Percentiles rank a stretch among this genome's conserved stretches.
Evolutionary conservation across 2,888 invertebrate species (phyloP).

Genomic region (Ochropleura plecta): DNA sequence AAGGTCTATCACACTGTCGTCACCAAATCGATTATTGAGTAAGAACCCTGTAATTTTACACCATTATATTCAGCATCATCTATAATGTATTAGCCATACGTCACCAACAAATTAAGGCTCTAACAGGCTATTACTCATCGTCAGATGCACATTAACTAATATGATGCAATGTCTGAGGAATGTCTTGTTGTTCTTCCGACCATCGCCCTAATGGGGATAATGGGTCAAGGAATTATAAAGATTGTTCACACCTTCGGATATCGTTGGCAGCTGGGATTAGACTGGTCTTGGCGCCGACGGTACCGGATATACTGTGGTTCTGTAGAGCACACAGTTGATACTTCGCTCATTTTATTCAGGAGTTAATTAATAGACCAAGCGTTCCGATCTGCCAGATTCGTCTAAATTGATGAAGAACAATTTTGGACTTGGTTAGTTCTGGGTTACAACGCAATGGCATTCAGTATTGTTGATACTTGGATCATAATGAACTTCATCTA

Average conservation of each 20-base stretch:
- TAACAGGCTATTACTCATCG: conserved; percentile 43
- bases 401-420: neutral
- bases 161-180: conserved; percentile 64
- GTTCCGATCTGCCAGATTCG: neutral
- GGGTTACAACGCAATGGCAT: neutral
- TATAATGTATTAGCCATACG: conserved; percentile 57
- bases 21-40: conserved; percentile 30
- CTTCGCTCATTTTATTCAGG: neutral
- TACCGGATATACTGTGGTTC: conserved; percentile 14
- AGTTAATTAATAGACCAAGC: neutral
- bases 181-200: conserved; percentile 50
- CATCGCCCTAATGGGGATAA: conserved; percentile 44
- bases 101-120: conserved; percentile 58
- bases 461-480: neutral
- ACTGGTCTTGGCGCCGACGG: conserved; percentile 7
- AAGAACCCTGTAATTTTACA: conserved; percentile 42
- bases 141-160: conserved; percentile 48
- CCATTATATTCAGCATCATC: conserved; percentile 21
- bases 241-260: conserved; percentile 52
- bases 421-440: neutral
- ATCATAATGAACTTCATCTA: conserved; percentile 6
- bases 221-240: conserved; percentile 67
- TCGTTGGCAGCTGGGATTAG: conserved; percentile 38
- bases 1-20: conserved; percentile 23
- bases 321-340: neutral